phyloP scores from a whole-genome alignment of 1,140 invertebrate species.

The Brachionus asplanchnoidis region DNA sequence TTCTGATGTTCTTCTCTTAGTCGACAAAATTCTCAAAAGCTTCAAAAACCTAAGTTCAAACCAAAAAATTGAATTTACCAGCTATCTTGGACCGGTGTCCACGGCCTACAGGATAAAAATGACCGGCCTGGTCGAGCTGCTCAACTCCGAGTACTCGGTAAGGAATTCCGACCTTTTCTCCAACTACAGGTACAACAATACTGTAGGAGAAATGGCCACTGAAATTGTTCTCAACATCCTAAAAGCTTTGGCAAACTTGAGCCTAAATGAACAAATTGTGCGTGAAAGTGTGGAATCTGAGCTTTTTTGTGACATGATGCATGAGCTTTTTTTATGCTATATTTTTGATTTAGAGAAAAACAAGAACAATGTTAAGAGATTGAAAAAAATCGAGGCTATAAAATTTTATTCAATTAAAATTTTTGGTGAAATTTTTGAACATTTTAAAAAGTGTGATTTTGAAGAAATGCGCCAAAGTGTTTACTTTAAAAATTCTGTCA shows the following conservation, averaged over 20 bases:
- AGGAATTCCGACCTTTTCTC: neutral
- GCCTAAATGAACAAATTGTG: neutral
- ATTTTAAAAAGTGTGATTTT: neutral
- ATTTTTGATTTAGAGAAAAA: slow-evolving; percentile 1
- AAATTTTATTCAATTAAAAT: slow-evolving; percentile 20
- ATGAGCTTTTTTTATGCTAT: neutral
- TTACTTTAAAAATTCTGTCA: neutral
- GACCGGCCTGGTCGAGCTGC: neutral
- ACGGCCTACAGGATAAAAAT: neutral
- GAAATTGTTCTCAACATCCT: slow-evolving; percentile 10
- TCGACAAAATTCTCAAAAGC: neutral
- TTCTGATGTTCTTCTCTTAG: neutral
- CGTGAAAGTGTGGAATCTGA: neutral
- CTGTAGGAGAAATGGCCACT: neutral
- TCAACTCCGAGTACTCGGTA: neutral
- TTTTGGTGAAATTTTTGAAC: neutral
- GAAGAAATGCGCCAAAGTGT: neutral
- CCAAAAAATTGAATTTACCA: neutral
- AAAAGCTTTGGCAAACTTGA: neutral
- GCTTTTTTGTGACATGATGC: neutral
- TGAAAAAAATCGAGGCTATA: slow-evolving; percentile 8
- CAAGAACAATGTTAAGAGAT: slow-evolving; percentile 28
- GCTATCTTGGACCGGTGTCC: neutral
- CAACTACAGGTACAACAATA: slow-evolving; percentile 8
- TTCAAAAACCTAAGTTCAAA: neutral